These are phyloP conservation scores for Scaptomyza graminum DNA, from an alignment of 1,140 invertebrate genomes.

Conservation along the genomic window DNA sequence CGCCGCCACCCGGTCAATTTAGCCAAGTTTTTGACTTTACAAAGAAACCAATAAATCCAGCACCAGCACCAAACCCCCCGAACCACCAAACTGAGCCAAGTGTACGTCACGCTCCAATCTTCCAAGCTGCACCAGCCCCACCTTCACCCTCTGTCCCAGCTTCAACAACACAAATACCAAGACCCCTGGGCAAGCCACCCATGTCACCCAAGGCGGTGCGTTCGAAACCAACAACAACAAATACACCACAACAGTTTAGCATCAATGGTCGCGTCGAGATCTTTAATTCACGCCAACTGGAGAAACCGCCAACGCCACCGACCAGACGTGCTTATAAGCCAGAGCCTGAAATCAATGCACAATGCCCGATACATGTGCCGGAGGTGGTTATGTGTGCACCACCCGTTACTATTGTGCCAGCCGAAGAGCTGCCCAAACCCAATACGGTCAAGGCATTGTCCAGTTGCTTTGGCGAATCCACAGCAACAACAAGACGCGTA, in stretches of 20 bases:
- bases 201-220: constrained; percentile 77
- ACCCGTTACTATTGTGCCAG: constrained; percentile 71
- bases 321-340: constrained; percentile 43
- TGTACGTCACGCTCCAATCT: not conserved
- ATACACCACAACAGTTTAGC: constrained; percentile 61
- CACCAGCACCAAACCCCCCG: constrained; percentile 13
- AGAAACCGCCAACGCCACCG: constrained; percentile 59
- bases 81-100: constrained; percentile 17
- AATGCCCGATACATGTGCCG: constrained; percentile 16
- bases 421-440: constrained; percentile 76
- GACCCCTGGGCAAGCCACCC: constrained; percentile 73
- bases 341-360: constrained; percentile 19
- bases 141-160: not conserved
- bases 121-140: constrained; percentile 1
- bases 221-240: constrained; percentile 10
- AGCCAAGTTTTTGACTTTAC: constrained; percentile 71
- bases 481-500: not conserved
- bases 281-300: constrained; percentile 74
- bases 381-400: constrained; percentile 77
- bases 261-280: constrained; percentile 81
- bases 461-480: constrained; percentile 61
- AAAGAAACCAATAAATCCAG: constrained; percentile 29
- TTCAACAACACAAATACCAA: constrained; percentile 67
- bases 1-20: constrained; percentile 45
- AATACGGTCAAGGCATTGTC: constrained; percentile 77